A percentile compares a stretch with the other conserved stretches of the same genome.
phyloP scores from a whole-genome alignment of 2,113 vertebrate genomes.

The Butorides virescens region DNA sequence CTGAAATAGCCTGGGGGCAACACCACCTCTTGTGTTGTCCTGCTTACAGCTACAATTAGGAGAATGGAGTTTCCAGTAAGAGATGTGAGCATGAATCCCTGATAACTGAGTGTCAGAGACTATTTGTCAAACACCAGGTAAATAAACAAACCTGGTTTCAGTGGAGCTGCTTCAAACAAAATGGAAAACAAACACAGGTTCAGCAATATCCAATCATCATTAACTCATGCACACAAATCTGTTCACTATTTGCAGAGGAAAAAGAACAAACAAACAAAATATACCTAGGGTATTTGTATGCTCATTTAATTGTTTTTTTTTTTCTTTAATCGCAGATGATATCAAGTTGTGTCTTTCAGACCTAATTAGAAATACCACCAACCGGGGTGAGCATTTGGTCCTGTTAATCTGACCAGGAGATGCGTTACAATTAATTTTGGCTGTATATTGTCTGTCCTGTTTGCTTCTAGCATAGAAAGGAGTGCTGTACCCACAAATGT shows the following conservation, averaged over 20 bases:
- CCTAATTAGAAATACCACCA: background rate
- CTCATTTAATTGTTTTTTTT: background rate
- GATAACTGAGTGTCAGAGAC: background rate
- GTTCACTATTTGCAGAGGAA: background rate
- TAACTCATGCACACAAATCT: background rate
- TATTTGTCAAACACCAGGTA: background rate
- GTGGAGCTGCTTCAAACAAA: background rate
- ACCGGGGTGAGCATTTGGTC: background rate
- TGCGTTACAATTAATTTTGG: background rate
- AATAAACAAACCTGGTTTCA: slow-evolving; percentile 13
- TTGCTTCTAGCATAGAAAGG: background rate
- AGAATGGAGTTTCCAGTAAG: background rate
- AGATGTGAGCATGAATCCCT: background rate
- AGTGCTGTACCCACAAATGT: background rate
- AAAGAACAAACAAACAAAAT: background rate
- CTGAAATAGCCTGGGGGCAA: slow-evolving; percentile 19
- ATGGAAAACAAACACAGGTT: slow-evolving; percentile 5
- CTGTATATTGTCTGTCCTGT: background rate
- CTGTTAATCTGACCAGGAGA: background rate
- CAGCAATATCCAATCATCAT: background rate
- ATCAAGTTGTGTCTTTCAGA: background rate
- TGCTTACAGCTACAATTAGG: slow-evolving; percentile 23
- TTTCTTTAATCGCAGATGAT: background rate
- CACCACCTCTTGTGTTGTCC: background rate
- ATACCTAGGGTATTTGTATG: background rate